A percentile compares a stretch with the other conserved stretches of the same genome.
These are phyloP conservation scores for Fragum sueziense DNA, from an alignment of 2,888 invertebrate species.

Conservation along the genomic window DNA sequence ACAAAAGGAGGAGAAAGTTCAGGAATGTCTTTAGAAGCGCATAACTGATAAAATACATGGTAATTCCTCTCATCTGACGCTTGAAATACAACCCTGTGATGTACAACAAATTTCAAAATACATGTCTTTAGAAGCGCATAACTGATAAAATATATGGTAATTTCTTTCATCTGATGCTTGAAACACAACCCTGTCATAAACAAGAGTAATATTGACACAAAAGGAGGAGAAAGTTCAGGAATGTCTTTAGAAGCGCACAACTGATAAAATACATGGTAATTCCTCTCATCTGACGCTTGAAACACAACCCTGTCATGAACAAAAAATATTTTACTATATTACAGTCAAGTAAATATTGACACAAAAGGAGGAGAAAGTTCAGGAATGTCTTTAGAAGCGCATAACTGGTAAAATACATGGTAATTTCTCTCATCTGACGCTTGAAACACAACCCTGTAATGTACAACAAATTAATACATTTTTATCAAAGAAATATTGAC, in stretches of 20 bases:
- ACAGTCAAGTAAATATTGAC: no score
- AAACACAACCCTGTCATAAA: slow-evolving; percentile 90
- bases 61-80: slow-evolving; percentile 97
- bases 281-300: slow-evolving; percentile 93
- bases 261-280: slow-evolving; percentile 99
- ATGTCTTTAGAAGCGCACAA: slow-evolving; percentile 91
- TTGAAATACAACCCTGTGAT: slow-evolving; percentile 91
- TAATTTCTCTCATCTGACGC: slow-evolving; percentile 97
- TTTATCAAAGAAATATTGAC: no score
- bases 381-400: slow-evolving; percentile 88
- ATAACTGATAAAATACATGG: slow-evolving; percentile 99
- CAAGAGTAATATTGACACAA: no score
- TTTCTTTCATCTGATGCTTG: slow-evolving; percentile 94
- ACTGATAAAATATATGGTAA: slow-evolving; percentile 99
- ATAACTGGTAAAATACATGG: slow-evolving; percentile 99
- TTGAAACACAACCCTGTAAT: slow-evolving; percentile 91
- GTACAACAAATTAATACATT: no score
- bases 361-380: no score
- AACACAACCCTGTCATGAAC: slow-evolving; percentile 90
- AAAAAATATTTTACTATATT: no score
- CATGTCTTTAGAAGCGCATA: slow-evolving; percentile 92
- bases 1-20: no score
- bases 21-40: slow-evolving; percentile 88
- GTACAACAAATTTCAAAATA: no score
- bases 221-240: no score